phyloP scores from a whole-genome alignment of 2,888 invertebrate genomes.

The Mycogona germanica region DNA sequence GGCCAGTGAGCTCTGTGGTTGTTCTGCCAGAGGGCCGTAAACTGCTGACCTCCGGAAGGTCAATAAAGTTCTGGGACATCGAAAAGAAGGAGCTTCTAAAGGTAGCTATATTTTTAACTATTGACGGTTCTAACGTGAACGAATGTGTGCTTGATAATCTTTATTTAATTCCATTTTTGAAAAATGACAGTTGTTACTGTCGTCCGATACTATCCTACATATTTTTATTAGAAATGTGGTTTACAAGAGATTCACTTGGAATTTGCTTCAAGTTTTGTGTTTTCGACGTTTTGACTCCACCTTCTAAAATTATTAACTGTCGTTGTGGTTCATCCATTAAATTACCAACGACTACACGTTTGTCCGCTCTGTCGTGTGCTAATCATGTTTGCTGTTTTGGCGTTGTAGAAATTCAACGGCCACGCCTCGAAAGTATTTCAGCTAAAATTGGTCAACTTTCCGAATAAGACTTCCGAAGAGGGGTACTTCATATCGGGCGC shows the following conservation, averaged over 20 bases:
- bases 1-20: constrained; percentile 40
- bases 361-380: no score
- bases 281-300: neutral
- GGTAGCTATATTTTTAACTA: no score
- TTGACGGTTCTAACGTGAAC: no score
- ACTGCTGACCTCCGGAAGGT: constrained; percentile 34
- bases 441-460: constrained; percentile 22
- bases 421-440: constrained; percentile 45
- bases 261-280: neutral
- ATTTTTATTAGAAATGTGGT: no score
- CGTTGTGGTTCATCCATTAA: neutral
- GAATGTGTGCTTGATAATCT: no score
- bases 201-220: no score
- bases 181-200: neutral
- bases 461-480: constrained; percentile 14
- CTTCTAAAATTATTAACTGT: neutral
- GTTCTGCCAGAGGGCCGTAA: constrained; percentile 41
- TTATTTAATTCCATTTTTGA: no score
- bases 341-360: no score
- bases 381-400: neutral
- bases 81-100: constrained; percentile 43
- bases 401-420: constrained; percentile 45
- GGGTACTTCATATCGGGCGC: constrained; percentile 30
- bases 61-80: constrained; percentile 51
- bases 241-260: no score